Evolutionary conservation across 2,888 invertebrate species (phyloP).

Genomic region (Diloba caeruleocephala): DNA sequence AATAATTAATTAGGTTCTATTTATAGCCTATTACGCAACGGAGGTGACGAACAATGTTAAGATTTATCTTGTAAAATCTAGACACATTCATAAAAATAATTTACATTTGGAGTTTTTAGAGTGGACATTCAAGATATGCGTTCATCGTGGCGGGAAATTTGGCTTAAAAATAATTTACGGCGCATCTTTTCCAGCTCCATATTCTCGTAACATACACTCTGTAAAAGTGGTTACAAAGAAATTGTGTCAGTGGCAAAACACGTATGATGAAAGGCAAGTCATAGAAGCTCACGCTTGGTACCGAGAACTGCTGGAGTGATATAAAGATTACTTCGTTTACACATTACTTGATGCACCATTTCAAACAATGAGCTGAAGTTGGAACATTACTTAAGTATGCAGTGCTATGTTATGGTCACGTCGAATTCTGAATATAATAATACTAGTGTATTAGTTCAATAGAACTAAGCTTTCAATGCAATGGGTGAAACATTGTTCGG

Average conservation of each 20-base stretch:
- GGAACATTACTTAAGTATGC: not conserved
- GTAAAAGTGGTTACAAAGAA: conserved; percentile 68
- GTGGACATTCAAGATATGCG: conserved; percentile 44
- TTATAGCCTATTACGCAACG: too few species aligned
- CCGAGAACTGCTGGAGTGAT: conserved; percentile 6
- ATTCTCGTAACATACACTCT: conserved; percentile 59
- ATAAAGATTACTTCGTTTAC: conserved; percentile 25
- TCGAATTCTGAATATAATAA: too few species aligned
- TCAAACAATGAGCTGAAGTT: conserved; percentile 4
- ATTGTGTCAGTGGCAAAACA: conserved; percentile 68
- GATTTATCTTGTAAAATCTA: too few species aligned
- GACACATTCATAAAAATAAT: conserved; percentile 12
- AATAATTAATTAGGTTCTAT: too few species aligned
- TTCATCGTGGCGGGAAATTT: conserved; percentile 30
- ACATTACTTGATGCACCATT: too few species aligned
- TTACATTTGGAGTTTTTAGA: conserved; percentile 41
- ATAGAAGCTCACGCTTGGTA: conserved; percentile 10
- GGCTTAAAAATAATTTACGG: conserved; percentile 42
- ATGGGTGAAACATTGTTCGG: too few species aligned
- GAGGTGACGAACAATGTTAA: too few species aligned
- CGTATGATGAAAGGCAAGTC: conserved; percentile 43
- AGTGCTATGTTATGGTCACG: too few species aligned
- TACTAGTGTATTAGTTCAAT: too few species aligned
- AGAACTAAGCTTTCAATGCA: too few species aligned
- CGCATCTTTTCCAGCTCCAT: conserved; percentile 48